A percentile compares a stretch with the other conserved stretches of the same genome.
Conservation (phyloP, 1,140 invertebrate species). For the Hycleus cichorii region DNA sequence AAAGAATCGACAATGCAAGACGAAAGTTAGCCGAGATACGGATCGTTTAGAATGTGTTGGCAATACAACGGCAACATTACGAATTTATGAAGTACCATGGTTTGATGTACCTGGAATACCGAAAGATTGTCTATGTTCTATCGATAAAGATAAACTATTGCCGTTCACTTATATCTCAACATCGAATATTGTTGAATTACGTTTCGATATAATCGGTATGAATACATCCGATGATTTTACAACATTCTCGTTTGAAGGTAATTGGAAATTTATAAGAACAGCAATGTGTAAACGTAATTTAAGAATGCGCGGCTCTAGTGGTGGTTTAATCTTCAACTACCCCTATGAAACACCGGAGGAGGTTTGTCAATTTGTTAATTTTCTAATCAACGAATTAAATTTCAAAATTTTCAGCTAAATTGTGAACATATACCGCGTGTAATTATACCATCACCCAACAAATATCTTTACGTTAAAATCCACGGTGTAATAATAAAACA, state of each 20-base stretch:
- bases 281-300: slow-evolving; percentile 57
- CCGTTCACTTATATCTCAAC: slow-evolving; percentile 72
- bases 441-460: slow-evolving; percentile 62
- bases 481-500: slow-evolving; percentile 54
- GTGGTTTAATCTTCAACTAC: slow-evolving; percentile 59
- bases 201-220: slow-evolving; percentile 75
- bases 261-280: slow-evolving; percentile 71
- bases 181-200: slow-evolving; percentile 68
- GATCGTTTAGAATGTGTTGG: slow-evolving; percentile 64
- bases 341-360: slow-evolving; percentile 53
- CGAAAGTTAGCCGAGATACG: slow-evolving; percentile 56
- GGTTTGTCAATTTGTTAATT: slow-evolving; percentile 44
- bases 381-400: background rate
- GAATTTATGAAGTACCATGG: slow-evolving; percentile 68
- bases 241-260: slow-evolving; percentile 75
- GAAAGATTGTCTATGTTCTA: slow-evolving; percentile 65
- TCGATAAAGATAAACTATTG: slow-evolving; percentile 43
- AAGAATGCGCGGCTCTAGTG: slow-evolving; percentile 64
- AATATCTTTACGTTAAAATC: slow-evolving; percentile 64
- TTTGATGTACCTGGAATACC: slow-evolving; percentile 54
- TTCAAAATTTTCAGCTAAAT: slow-evolving; percentile 50
- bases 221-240: slow-evolving; percentile 74
- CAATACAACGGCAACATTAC: slow-evolving; percentile 47
- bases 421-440: slow-evolving; percentile 71
- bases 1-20: slow-evolving; percentile 55